Evolutionary conservation across 2,888 invertebrate species (phyloP).

Genomic region (Clostera curtula): DNA sequence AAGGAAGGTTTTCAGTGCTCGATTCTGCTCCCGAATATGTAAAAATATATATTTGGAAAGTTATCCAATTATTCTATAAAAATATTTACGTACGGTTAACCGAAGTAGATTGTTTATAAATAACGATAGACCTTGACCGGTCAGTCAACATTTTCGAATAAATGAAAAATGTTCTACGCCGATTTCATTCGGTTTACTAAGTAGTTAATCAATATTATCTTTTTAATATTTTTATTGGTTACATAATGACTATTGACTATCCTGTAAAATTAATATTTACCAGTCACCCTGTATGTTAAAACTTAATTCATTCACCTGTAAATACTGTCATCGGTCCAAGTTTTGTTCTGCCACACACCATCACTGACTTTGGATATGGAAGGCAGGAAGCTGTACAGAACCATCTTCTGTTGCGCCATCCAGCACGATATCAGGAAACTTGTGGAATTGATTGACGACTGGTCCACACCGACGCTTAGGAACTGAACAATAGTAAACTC

Average conservation of each 20-base stretch:
- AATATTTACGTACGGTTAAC: not conserved
- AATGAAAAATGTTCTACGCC: no score
- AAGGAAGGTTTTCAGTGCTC: no score
- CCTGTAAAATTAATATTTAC: no score
- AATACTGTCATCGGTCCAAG: slow-evolving; percentile 78
- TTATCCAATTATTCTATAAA: slow-evolving; percentile 1
- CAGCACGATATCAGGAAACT: slow-evolving; percentile 80
- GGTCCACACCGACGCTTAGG: slow-evolving; percentile 78
- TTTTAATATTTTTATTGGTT: no score
- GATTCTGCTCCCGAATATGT: no score
- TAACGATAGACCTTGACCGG: no score
- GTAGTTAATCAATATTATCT: no score
- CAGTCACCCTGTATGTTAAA: not conserved
- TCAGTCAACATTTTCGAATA: no score
- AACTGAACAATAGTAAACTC: no score
- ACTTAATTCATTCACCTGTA: slow-evolving; percentile 39
- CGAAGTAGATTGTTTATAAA: no score
- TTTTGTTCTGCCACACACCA: slow-evolving; percentile 69
- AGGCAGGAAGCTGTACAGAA: slow-evolving; percentile 78
- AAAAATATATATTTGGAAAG: slow-evolving; percentile 1
- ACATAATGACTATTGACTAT: no score
- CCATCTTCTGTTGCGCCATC: slow-evolving; percentile 58
- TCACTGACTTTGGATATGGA: slow-evolving; percentile 74
- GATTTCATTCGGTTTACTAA: no score
- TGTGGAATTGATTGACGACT: slow-evolving; percentile 76